Conservation (phyloP, 1,140 invertebrate genomes). For the Aleiodes sp. region DNA sequence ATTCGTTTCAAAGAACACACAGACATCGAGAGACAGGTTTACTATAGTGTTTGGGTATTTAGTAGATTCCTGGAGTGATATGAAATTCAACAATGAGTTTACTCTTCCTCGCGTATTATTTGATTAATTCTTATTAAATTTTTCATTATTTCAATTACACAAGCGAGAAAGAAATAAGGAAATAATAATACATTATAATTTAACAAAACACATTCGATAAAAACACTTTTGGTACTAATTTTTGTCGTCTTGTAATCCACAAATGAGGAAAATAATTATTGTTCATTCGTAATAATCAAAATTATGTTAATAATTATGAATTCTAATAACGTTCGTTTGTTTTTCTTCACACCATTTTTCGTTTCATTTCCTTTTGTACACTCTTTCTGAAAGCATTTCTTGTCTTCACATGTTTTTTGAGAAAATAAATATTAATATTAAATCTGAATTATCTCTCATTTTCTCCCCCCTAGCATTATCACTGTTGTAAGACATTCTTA, state of each 20-base stretch:
- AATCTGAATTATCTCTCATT: conserved; percentile 60
- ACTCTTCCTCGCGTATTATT: conserved; percentile 34
- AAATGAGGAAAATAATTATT: conserved; percentile 45
- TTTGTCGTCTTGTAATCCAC: conserved; percentile 46
- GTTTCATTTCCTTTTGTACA: conserved; percentile 51
- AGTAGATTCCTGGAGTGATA: conserved; percentile 41
- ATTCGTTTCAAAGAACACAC: conserved; percentile 4
- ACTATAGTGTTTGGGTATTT: conserved; percentile 36
- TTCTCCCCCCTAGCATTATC: conserved; percentile 39
- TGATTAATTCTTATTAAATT: conserved; percentile 36
- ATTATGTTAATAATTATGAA: conserved; percentile 56
- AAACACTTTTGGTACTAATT: conserved; percentile 48
- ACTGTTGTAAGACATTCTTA: conserved; percentile 47
- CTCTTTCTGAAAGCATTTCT: conserved; percentile 58
- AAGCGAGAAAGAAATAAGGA: conserved; percentile 47
- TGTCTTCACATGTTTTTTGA: conserved; percentile 52
- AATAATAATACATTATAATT: neutral
- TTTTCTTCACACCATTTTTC: conserved; percentile 41
- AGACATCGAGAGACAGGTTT: conserved; percentile 36
- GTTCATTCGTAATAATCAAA: conserved; percentile 46
- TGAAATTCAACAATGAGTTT: conserved; percentile 40
- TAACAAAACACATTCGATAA: conserved; percentile 53
- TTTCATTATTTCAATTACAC: conserved; percentile 49
- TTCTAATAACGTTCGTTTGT: conserved; percentile 60
- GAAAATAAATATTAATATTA: conserved; percentile 65